phyloP scores from a whole-genome alignment of 2,888 invertebrate genomes.

The Megamerina dolium region DNA sequence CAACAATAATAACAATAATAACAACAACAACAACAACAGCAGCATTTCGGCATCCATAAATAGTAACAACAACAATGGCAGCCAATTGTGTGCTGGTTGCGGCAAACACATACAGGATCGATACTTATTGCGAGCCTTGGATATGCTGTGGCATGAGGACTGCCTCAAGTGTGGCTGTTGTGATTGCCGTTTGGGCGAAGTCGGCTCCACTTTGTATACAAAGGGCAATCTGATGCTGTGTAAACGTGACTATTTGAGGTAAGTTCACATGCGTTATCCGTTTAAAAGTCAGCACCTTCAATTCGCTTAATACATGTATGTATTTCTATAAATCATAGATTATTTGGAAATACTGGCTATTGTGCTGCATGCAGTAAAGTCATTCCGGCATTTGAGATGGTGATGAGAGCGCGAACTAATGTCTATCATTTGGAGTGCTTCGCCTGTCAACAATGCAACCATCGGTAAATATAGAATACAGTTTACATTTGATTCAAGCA shows the following conservation, averaged over 20 bases:
- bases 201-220: slow-evolving; percentile 90
- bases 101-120: slow-evolving; percentile 90
- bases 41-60: slow-evolving; percentile 30
- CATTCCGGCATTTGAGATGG: slow-evolving; percentile 98
- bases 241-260: slow-evolving; percentile 93
- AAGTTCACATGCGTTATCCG: slow-evolving; percentile 19
- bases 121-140: slow-evolving; percentile 84
- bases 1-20: slow-evolving; percentile 26
- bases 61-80: slow-evolving; percentile 45
- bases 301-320: too few species aligned
- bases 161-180: slow-evolving; percentile 97
- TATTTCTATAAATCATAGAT: slow-evolving; percentile 51
- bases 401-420: slow-evolving; percentile 94
- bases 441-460: slow-evolving; percentile 97
- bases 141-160: slow-evolving; percentile 96
- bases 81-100: slow-evolving; percentile 87
- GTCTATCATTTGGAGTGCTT: slow-evolving; percentile 98
- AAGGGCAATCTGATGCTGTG: slow-evolving; percentile 93
- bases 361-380: slow-evolving; percentile 97
- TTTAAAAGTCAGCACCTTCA: too few species aligned
- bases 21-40: slow-evolving; percentile 22
- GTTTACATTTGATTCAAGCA: background rate
- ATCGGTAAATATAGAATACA: slow-evolving; percentile 64
- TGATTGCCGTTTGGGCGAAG: slow-evolving; percentile 93
- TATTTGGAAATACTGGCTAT: slow-evolving; percentile 93